Conservation (phyloP, 2,888 invertebrate species). For the Chymomyza procnemis region DNA sequence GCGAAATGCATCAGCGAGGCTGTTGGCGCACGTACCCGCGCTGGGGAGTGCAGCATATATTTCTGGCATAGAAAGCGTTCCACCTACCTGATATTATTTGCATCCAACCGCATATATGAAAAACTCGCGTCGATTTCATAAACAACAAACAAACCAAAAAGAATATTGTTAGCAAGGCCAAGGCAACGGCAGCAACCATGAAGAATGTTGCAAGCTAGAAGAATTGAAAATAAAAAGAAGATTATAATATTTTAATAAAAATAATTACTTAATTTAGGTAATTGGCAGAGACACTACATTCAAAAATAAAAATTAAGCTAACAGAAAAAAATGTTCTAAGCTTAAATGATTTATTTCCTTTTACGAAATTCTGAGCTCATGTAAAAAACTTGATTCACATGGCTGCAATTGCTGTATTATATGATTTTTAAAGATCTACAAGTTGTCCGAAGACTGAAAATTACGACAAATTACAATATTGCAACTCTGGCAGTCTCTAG, state of each 20-base stretch:
- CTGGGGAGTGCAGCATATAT: not conserved
- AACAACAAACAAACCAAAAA: slow-evolving; percentile 95
- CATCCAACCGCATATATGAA: slow-evolving; percentile 96
- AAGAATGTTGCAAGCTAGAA: slow-evolving; percentile 88
- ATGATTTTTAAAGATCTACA: too few species aligned
- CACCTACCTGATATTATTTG: slow-evolving; percentile 94
- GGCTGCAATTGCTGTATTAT: too few species aligned
- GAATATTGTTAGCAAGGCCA: slow-evolving; percentile 91
- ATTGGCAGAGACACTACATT: not conserved
- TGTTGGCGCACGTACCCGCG: not conserved
- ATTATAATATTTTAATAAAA: not conserved
- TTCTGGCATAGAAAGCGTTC: not conserved
- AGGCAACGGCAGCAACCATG: slow-evolving; percentile 90
- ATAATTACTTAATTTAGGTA: not conserved
- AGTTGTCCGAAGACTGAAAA: too few species aligned
- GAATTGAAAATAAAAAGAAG: slow-evolving; percentile 2
- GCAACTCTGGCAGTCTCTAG: too few species aligned
- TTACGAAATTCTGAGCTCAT: too few species aligned
- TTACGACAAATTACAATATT: too few species aligned
- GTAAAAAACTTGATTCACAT: too few species aligned
- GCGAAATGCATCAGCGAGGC: not conserved
- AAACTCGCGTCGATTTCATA: slow-evolving; percentile 93
- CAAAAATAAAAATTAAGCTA: too few species aligned
- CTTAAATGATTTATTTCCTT: too few species aligned
- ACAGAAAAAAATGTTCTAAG: too few species aligned